Percentiles rank a stretch among this genome's conserved stretches.
Evolutionary conservation across 2,797 vertebrate genomes (phyloP).

Genomic region (Zenarchopterus dispar): DNA sequence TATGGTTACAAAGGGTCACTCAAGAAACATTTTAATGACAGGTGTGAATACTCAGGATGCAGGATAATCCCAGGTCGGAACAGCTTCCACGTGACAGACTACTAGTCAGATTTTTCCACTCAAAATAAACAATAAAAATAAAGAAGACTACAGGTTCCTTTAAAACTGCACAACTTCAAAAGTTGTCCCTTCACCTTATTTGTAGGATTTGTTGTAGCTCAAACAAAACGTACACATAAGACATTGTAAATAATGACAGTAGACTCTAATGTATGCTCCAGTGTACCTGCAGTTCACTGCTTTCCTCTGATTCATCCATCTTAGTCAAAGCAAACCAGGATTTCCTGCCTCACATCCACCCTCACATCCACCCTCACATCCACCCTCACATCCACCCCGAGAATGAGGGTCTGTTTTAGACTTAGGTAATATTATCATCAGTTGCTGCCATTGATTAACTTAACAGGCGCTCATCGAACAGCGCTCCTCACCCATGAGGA

Average conservation of each 20-base stretch:
- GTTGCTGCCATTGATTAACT: slow-evolving; percentile 68
- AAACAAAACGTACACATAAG: slow-evolving; percentile 14
- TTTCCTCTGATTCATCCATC: slow-evolving; percentile 43
- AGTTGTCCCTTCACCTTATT: slow-evolving; percentile 12
- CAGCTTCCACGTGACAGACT: slow-evolving; percentile 34
- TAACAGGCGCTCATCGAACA: slow-evolving; percentile 51
- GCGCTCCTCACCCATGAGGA: slow-evolving; percentile 53
- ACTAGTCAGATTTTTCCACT: slow-evolving; percentile 52
- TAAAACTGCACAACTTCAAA: slow-evolving; percentile 7
- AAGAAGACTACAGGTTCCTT: slow-evolving; percentile 10
- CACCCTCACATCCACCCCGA: slow-evolving; percentile 33
- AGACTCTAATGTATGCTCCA: slow-evolving; percentile 2
- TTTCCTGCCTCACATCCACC: slow-evolving; percentile 47
- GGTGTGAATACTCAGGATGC: no score
- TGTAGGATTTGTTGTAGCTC: slow-evolving; percentile 22
- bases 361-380: no score
- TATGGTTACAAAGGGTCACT: no score
- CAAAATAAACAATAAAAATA: slow-evolving; percentile 46
- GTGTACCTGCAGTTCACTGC: slow-evolving; percentile 40
- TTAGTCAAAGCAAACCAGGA: slow-evolving; percentile 45
- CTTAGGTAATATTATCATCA: slow-evolving; percentile 49
- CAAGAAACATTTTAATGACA: no score
- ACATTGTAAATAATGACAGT: slow-evolving; percentile 17
- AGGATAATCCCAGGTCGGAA: no score
- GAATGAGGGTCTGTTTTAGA: slow-evolving; percentile 47